Percentiles rank a stretch among this genome's conserved stretches.
These are phyloP conservation scores for Amphipyra tragopoginis DNA, from an alignment of 2,888 invertebrate genomes.

Conservation along the genomic window DNA sequence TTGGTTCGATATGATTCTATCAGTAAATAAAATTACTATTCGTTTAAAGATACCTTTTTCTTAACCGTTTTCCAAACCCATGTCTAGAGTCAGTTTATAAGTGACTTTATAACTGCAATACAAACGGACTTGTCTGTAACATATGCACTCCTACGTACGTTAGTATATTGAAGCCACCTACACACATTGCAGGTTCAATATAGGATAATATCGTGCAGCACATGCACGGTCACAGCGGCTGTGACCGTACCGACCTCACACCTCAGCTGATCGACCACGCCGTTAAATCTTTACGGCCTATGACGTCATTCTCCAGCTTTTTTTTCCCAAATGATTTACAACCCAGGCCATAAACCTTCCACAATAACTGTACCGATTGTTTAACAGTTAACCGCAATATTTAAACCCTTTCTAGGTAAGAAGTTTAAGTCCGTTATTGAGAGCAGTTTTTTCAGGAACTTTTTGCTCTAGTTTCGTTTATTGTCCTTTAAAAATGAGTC, in stretches of 20 bases:
- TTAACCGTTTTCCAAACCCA: neutral
- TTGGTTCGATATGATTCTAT: too few relatives aligned
- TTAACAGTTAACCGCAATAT: constrained; percentile 89
- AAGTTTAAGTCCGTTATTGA: constrained; percentile 67
- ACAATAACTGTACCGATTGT: constrained; percentile 89
- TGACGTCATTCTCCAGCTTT: constrained; percentile 83
- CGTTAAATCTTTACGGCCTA: constrained; percentile 85
- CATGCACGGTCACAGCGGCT: constrained; percentile 43
- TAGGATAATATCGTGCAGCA: constrained; percentile 20
- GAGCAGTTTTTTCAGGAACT: constrained; percentile 62
- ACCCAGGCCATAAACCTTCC: constrained; percentile 78
- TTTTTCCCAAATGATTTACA: constrained; percentile 87
- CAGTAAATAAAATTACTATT: too few relatives aligned
- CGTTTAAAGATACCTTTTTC: too few relatives aligned
- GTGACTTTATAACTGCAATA: neutral
- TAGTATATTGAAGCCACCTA: neutral
- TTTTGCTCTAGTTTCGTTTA: constrained; percentile 86
- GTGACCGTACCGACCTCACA: constrained; percentile 72
- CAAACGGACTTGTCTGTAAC: neutral
- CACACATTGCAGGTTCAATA: neutral
- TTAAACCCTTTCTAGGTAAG: constrained; percentile 88
- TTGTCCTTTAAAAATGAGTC: constrained; percentile 70
- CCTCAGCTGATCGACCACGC: constrained; percentile 84
- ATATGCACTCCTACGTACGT: constrained; percentile 1
- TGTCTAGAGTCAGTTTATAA: neutral